Evolutionary conservation across 30 jellyfish, hydroid and myxozoan species (phyloP).

Genomic region (Catostylus mosaicus): DNA sequence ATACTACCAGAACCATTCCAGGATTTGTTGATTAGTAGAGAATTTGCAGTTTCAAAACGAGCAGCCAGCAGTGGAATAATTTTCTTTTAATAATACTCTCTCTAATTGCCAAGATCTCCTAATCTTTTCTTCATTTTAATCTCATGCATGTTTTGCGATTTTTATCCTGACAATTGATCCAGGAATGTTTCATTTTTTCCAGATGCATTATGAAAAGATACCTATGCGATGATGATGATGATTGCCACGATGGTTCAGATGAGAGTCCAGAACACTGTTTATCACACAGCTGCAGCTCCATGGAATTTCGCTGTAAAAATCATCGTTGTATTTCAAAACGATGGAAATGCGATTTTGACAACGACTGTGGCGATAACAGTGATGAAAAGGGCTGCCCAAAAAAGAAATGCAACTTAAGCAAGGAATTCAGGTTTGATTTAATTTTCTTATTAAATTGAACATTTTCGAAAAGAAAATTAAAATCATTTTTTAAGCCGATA

Average conservation of each 20-base stretch:
- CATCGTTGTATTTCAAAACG: slow-evolving; percentile 80
- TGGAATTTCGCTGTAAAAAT: slow-evolving; percentile 77
- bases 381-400: slow-evolving; percentile 88
- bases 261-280: slow-evolving; percentile 77
- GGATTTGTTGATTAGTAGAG: too few species aligned
- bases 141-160: too few species aligned
- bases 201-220: slow-evolving; percentile 88
- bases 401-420: slow-evolving; percentile 46
- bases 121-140: too few species aligned
- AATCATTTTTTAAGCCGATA: too few species aligned
- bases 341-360: slow-evolving; percentile 96
- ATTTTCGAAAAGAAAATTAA: too few species aligned
- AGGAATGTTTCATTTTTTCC: background rate
- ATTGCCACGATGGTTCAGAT: slow-evolving; percentile 94
- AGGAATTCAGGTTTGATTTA: slow-evolving; percentile 75
- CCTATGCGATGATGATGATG: slow-evolving; percentile 94
- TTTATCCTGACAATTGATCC: background rate
- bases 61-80: too few species aligned
- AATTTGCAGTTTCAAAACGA: too few species aligned
- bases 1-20: too few species aligned
- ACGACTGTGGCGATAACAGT: slow-evolving; percentile 89
- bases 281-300: slow-evolving; percentile 67
- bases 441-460: too few species aligned
- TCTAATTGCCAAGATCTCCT: too few species aligned
- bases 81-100: too few species aligned